Evolutionary conservation across 2,888 invertebrate genomes (phyloP), one percentile per base, ranked within the genome.

Genomic region (Hermaeophaga mercurialis): DNA sequence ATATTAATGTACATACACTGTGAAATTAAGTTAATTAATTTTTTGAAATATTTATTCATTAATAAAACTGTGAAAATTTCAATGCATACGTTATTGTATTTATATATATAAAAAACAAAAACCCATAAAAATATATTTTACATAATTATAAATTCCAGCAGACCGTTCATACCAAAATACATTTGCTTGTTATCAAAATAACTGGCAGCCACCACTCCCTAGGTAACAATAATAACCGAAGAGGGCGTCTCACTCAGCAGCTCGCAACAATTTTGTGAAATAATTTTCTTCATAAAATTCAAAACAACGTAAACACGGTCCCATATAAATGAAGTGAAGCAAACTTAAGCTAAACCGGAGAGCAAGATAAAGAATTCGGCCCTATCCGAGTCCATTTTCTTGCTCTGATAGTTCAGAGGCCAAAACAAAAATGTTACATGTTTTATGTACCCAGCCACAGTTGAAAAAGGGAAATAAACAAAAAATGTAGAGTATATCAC

Each of bases 291-390:
- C 33, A 34, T 19, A 8, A 46, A 34, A 46, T 46, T 46, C 34
- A 46, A 46, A 46, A 46, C 31, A 31, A 24, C 36, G 28, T 53
- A 44, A 36, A 44, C 26, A 53, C 17, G 26, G 38, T 45, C 31
- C 38, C 19, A 14, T 12, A 15, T 28, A 38, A 53, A 46, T 39
- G 26, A 45, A 53, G 11, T 36, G 31, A 45, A 46, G 22, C 38
- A 53, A 46, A 48, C 48, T 48, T 34, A 4, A 33, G 12, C 18
- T 15, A 22, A 12, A 24, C 44, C 31, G 28, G 28, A 53, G 31
- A 19, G 15, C 12, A 18, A 53, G 45, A 53, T 53, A 38, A 45
- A 53, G 18, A 46, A 39, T 53, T 45, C 19, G 15, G 26, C 17
- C 19, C 17, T 14, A 14, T 18, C 26, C 11, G 38, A 18, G 38